Conservation (phyloP, 2,888 invertebrate genomes). For the Lasioglossum vierecki region DNA sequence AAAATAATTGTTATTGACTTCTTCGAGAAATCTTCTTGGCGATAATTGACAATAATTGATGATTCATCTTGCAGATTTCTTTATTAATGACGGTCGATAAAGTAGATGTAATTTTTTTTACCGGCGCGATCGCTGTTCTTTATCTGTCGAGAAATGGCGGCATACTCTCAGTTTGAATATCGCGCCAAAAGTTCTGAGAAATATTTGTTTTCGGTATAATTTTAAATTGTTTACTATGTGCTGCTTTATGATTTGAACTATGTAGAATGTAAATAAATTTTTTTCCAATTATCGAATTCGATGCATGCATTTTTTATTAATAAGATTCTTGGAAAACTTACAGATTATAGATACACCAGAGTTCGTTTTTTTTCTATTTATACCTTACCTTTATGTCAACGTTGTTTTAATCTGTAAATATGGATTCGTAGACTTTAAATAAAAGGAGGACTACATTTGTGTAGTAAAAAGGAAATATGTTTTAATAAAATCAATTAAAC, state of each 20-base stretch:
- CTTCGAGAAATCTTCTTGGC: not conserved
- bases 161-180: not conserved
- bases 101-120: not conserved
- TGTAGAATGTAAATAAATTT: conserved; percentile 29
- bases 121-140: not conserved
- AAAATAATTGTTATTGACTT: not conserved
- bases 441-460: conserved; percentile 18
- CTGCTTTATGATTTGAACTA: conserved; percentile 43
- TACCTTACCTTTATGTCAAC: conserved; percentile 2
- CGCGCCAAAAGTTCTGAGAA: conserved; percentile 8
- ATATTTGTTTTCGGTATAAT: not conserved
- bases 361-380: not conserved
- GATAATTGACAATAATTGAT: conserved; percentile 11
- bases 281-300: not conserved
- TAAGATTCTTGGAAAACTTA: conserved; percentile 16
- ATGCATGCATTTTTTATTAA: conserved; percentile 2
- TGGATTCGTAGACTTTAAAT: not conserved
- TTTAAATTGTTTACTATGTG: conserved; percentile 47
- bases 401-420: conserved; percentile 21
- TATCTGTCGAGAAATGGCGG: conserved; percentile 9
- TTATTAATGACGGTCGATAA: conserved; percentile 14
- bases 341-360: not conserved
- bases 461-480: conserved; percentile 22
- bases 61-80: not conserved
- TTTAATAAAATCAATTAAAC: conserved; percentile 31